These are phyloP conservation scores for Phenganax subtilis DNA, from an alignment of 92 coral and sea anemone species.

Conservation along the genomic window DNA sequence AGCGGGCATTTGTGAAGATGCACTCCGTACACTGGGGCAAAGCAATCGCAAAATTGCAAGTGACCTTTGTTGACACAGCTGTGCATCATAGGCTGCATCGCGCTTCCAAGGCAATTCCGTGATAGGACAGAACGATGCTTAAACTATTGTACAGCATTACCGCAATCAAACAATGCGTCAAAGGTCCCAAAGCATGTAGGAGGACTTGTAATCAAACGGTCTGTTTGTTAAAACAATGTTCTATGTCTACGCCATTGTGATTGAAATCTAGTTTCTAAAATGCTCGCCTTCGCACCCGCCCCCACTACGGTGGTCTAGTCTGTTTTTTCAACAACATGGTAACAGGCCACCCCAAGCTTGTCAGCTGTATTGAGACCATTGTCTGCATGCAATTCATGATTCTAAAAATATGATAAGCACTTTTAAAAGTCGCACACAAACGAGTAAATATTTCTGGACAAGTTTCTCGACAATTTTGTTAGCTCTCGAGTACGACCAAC, in stretches of 20 bases:
- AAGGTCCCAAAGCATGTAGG: background rate
- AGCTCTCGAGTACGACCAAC: too few relatives aligned
- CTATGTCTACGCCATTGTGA: background rate
- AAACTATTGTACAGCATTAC: background rate
- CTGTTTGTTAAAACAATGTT: background rate
- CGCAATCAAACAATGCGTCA: too few relatives aligned
- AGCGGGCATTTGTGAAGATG: too few relatives aligned
- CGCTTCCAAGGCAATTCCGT: background rate
- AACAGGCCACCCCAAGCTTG: too few relatives aligned
- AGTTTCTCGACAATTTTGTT: too few relatives aligned
- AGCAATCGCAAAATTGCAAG: background rate
- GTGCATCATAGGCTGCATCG: background rate
- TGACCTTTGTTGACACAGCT: background rate
- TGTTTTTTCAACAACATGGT: too few relatives aligned
- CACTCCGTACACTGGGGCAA: background rate
- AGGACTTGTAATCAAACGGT: background rate
- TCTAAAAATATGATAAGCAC: too few relatives aligned
- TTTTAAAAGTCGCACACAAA: too few relatives aligned
- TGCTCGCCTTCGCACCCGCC: constrained; percentile 7
- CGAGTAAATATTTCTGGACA: too few relatives aligned
- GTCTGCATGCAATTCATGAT: too few relatives aligned
- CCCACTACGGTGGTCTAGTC: background rate
- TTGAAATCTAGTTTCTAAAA: background rate
- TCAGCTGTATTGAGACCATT: too few relatives aligned
- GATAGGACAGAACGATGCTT: background rate